A percentile compares a stretch with the other conserved stretches of the same genome.
These are phyloP conservation scores for Nematopogon swammerdamellus DNA, from an alignment of 2,888 invertebrate genomes.

Conservation along the genomic window DNA sequence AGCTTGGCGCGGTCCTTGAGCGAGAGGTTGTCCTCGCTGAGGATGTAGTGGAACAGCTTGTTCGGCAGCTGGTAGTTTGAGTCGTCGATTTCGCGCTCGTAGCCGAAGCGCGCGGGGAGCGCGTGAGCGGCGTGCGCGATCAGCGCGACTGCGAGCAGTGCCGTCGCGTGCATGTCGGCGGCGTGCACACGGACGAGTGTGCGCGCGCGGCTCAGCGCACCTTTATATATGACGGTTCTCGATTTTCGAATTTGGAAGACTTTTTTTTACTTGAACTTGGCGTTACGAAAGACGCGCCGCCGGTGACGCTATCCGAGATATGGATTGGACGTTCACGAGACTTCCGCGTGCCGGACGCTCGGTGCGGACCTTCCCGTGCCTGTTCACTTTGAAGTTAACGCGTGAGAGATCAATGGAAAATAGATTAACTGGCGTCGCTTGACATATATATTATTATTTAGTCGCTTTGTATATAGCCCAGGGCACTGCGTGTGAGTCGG, in stretches of 20 bases:
- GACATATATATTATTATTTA: too few species aligned
- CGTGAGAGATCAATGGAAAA: too few species aligned
- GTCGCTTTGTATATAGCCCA: too few species aligned
- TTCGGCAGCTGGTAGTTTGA: constrained; percentile 34
- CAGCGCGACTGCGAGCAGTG: constrained; percentile 19
- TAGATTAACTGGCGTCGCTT: too few species aligned
- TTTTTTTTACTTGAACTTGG: constrained; percentile 16
- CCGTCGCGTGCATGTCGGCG: constrained; percentile 26
- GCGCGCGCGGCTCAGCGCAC: constrained; percentile 43
- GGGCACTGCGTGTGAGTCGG: too few species aligned
- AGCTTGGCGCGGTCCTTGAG: constrained; percentile 41
- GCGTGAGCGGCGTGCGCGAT: constrained; percentile 20
- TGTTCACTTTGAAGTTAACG: too few species aligned
- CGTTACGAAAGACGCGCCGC: background rate
- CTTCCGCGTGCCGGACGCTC: background rate
- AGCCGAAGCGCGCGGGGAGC: constrained; percentile 34
- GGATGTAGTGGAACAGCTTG: constrained; percentile 30
- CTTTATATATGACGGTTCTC: constrained; percentile 49
- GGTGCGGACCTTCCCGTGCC: too few species aligned
- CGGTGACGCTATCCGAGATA: background rate
- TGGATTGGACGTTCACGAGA: background rate
- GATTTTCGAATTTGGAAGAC: constrained; percentile 46
- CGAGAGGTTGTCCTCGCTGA: constrained; percentile 28
- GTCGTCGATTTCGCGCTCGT: constrained; percentile 41
- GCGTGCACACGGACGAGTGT: constrained; percentile 44